A percentile compares a stretch with the other conserved stretches of the same genome.
Evolutionary conservation across 2,888 invertebrate species (phyloP).

Genomic region (Daptonema setosum): DNA sequence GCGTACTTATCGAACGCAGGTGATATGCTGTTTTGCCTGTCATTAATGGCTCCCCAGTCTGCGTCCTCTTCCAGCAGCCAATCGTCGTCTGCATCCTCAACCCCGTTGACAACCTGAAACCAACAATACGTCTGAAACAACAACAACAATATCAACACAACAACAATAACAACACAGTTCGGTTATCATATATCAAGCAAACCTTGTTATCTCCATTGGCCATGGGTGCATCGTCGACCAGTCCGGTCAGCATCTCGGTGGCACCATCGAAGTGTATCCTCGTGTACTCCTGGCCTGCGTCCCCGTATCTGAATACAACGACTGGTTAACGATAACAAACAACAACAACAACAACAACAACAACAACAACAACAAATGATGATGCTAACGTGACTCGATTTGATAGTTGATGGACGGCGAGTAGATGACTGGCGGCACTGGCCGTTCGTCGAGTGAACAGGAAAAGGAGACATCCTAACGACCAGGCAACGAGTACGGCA

Average conservation of each 20-base stretch:
- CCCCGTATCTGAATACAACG: not conserved
- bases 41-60: not conserved
- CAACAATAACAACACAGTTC: too few species aligned
- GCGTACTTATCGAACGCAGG: not conserved
- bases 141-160: too few species aligned
- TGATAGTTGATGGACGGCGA: not conserved
- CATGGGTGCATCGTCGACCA: too few species aligned
- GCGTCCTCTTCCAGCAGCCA: not conserved
- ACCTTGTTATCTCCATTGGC: too few species aligned
- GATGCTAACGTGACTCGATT: too few species aligned
- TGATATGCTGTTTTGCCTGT: not conserved
- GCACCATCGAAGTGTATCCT: not conserved
- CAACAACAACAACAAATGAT: too few species aligned
- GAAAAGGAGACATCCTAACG: not conserved
- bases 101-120: not conserved
- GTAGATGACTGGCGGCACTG: conserved; percentile 1
- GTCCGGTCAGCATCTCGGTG: not conserved
- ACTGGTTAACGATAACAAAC: too few species aligned
- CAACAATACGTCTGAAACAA: too few species aligned
- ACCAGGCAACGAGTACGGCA: not conserved
- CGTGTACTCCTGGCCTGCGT: conserved; percentile 1
- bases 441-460: not conserved
- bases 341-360: too few species aligned
- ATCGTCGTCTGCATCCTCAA: not conserved
- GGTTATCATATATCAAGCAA: too few species aligned